Evolutionary conservation across 2,113 vertebrate genomes (phyloP).

Genomic region (Odocoileus hemionus): DNA sequence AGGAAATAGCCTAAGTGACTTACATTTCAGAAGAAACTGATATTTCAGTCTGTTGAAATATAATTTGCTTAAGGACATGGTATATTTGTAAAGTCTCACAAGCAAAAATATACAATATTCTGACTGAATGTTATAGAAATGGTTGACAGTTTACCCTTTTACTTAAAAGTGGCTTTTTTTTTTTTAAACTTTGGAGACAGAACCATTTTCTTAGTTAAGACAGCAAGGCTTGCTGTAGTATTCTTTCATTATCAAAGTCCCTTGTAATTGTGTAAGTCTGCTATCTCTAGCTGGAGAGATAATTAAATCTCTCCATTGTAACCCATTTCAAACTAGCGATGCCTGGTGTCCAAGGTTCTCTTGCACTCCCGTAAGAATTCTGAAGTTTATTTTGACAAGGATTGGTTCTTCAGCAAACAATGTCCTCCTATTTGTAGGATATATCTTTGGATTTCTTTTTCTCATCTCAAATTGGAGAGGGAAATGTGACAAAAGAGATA

Average conservation of each 20-base stretch:
- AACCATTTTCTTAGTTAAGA: slow-evolving; percentile 39
- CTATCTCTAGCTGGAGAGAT: slow-evolving; percentile 42
- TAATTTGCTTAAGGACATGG: slow-evolving; percentile 1
- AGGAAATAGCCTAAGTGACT: neutral
- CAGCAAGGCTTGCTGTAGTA: neutral
- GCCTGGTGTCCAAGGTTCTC: neutral
- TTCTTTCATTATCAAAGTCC: slow-evolving; percentile 20
- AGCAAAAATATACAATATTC: neutral
- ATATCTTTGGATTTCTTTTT: neutral
- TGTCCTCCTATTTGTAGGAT: neutral
- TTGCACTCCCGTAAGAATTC: neutral
- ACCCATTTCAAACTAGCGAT: neutral
- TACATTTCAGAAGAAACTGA: neutral
- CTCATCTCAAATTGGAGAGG: neutral
- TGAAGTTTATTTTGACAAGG: neutral
- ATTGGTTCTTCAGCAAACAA: neutral
- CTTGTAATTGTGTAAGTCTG: neutral
- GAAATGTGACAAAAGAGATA: neutral
- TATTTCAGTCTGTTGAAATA: slow-evolving; percentile 1
- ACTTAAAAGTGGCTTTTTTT: neutral
- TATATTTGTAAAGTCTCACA: neutral
- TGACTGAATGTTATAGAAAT: slow-evolving; percentile 17
- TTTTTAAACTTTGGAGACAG: neutral
- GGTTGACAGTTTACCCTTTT: neutral
- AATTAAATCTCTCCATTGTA: neutral